Conservation (phyloP, 2,113 vertebrate species). For the Pionites leucogaster region DNA sequence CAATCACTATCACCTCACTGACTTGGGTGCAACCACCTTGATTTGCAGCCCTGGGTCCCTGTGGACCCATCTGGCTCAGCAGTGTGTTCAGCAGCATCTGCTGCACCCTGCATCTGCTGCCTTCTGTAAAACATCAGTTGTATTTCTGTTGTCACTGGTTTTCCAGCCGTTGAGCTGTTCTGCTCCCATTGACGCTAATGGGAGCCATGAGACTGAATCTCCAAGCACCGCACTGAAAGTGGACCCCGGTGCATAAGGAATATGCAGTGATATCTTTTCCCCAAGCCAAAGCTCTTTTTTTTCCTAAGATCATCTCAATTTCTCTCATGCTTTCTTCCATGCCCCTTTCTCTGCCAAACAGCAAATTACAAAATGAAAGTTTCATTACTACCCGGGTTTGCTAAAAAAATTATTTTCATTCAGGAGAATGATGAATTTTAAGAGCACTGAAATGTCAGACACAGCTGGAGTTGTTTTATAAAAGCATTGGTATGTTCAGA, state of each 20-base stretch:
- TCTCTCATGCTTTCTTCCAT: not conserved
- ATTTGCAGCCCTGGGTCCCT: not conserved
- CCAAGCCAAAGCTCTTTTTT: not conserved
- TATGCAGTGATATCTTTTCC: not conserved
- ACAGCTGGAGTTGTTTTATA: conserved; percentile 44
- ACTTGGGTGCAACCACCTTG: not conserved
- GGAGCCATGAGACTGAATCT: not conserved
- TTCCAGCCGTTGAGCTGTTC: not conserved
- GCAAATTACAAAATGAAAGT: conserved; percentile 52
- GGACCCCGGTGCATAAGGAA: not conserved
- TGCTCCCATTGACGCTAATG: not conserved
- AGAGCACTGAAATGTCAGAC: conserved; percentile 62
- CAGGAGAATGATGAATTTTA: conserved; percentile 51
- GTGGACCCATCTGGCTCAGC: not conserved
- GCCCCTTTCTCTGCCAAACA: not conserved
- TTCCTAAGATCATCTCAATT: not conserved
- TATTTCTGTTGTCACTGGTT: not conserved
- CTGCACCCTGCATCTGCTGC: accelerated
- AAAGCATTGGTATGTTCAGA: conserved; percentile 13
- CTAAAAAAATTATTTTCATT: conserved; percentile 37
- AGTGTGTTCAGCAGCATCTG: not conserved
- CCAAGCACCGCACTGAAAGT: not conserved
- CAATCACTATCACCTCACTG: accelerated
- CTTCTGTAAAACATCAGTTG: not conserved
- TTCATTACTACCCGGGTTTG: conserved; percentile 40